Conservation (phyloP, 2,113 vertebrate genomes). For the Notechis scutatus region DNA sequence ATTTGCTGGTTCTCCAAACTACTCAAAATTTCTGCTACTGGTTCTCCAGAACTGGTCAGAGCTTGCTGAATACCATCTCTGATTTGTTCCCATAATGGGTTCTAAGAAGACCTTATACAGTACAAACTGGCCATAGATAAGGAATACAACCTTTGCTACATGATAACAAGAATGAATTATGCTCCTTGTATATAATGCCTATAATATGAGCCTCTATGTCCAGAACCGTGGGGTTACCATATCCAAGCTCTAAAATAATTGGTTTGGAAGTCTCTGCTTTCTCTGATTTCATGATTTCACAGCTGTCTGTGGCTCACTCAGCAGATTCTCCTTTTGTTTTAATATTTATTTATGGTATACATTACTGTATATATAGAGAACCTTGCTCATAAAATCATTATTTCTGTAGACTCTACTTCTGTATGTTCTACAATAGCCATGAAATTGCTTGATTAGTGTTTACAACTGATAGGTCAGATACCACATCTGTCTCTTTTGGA, state of each 20-base stretch:
- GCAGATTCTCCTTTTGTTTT: background rate
- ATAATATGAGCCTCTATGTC: background rate
- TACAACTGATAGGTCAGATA: background rate
- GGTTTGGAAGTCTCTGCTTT: background rate
- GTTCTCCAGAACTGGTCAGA: too few relatives aligned
- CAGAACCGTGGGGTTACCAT: background rate
- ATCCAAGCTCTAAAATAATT: background rate
- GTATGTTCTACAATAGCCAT: background rate
- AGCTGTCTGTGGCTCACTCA: background rate
- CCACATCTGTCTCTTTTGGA: background rate
- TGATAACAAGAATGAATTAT: background rate
- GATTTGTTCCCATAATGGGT: background rate
- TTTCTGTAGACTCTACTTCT: background rate
- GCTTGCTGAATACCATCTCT: too few relatives aligned
- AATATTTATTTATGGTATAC: background rate
- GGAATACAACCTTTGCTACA: background rate
- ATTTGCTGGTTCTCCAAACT: too few relatives aligned
- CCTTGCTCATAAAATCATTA: background rate
- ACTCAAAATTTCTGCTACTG: too few relatives aligned
- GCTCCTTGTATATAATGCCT: background rate
- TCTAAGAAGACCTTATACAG: slow-evolving; percentile 6
- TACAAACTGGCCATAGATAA: background rate
- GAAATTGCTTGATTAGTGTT: background rate
- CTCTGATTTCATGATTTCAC: background rate
- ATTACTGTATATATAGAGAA: background rate